phyloP scores from a whole-genome alignment of 53 echinoderm and acorn worm species.

The Astropecten irregularis region DNA sequence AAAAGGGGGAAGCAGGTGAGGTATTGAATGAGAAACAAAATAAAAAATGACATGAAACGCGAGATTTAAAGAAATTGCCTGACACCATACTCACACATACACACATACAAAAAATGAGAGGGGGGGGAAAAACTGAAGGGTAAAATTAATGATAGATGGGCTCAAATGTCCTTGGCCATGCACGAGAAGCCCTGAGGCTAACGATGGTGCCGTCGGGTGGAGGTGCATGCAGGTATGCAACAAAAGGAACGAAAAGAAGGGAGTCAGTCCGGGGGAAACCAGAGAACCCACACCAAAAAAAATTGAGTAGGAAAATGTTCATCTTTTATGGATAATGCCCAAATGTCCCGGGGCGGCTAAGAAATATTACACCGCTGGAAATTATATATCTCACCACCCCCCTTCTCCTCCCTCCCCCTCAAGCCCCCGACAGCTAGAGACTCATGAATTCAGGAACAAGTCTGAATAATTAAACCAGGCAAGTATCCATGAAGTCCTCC shows the following conservation, averaged over 20 bases:
- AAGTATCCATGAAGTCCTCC: too few relatives aligned
- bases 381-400: not conserved
- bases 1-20: constrained; percentile 21
- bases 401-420: not conserved
- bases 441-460: too few relatives aligned
- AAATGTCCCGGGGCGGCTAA: constrained; percentile 1
- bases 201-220: too few relatives aligned
- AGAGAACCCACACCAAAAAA: too few relatives aligned
- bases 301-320: too few relatives aligned
- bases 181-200: too few relatives aligned
- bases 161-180: constrained; percentile 31
- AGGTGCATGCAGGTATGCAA: too few relatives aligned
- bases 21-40: not conserved
- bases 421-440: too few relatives aligned
- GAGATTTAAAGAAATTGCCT: constrained; percentile 10
- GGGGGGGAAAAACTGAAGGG: not conserved
- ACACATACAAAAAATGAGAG: too few relatives aligned
- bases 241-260: too few relatives aligned
- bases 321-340: constrained; percentile 1
- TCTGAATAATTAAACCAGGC: too few relatives aligned
- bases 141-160: not conserved
- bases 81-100: constrained; percentile 17
- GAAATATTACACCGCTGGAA: constrained; percentile 52
- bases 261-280: too few relatives aligned
- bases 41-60: constrained; percentile 7